Conservation (phyloP, 2,797 vertebrate species). For the Mus spretus region DNA sequence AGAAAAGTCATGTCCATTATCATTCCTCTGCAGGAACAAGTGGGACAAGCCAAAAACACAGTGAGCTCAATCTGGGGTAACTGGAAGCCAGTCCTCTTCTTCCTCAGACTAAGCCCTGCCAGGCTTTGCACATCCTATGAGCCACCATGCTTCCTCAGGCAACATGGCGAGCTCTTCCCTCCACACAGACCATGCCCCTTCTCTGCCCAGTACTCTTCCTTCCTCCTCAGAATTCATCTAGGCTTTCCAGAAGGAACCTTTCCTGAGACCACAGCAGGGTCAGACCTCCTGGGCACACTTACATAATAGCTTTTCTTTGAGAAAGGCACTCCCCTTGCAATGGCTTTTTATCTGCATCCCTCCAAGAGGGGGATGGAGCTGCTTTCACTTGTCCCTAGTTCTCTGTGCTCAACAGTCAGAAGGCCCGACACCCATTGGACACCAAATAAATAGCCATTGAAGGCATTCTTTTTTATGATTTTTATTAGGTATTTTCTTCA, state of each 20-base stretch:
- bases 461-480: background rate
- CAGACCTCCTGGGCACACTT: background rate
- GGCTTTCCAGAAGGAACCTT: slow-evolving; percentile 9
- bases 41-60: background rate
- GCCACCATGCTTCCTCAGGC: background rate
- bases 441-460: background rate
- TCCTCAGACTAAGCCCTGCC: background rate
- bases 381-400: background rate
- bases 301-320: slow-evolving; percentile 22
- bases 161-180: background rate
- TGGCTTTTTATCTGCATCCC: background rate
- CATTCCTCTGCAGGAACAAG: background rate
- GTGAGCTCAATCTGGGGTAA: background rate
- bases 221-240: slow-evolving; percentile 48
- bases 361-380: background rate
- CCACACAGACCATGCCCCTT: background rate
- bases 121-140: background rate
- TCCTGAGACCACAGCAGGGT: slow-evolving; percentile 24
- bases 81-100: background rate
- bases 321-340: background rate
- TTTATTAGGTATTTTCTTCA: too few species aligned
- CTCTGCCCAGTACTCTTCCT: background rate
- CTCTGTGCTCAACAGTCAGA: background rate
- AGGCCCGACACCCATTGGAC: background rate
- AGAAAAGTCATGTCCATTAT: background rate